Evolutionary conservation across 2,113 vertebrate species (phyloP), one percentile per base, ranked within the genome.

Genomic region (Solea senegalensis): DNA sequence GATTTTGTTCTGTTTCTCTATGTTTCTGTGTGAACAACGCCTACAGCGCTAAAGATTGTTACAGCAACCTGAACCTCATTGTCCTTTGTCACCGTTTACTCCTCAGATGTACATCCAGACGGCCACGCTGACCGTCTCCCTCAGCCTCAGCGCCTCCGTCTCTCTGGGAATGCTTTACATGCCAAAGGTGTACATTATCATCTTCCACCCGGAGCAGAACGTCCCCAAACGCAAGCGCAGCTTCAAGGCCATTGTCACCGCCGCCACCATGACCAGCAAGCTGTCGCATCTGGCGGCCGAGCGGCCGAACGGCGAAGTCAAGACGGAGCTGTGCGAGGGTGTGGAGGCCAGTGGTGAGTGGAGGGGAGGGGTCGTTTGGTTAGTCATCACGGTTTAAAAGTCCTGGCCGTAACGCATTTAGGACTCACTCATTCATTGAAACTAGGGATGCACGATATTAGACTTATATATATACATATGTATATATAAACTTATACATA

Each of bases 231-330:
- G 95, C 82, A 98, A 98, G 73, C 94, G 96, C 90, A 99, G 97
- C 92, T 99, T 99, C 93, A 99, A 98, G 92, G 96, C 97, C 78
- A 96, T 99, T 27, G 97, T 98, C 90, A 97, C 97, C n/a, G 97
- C 95, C 69, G 96, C 97, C 83, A 95, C 97, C 84, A 95, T 98
- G 95, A 96, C 96, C 91, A 97, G 94, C 88, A 98, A 99, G 91
- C 93, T 99, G 89, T 94, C 96, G 56, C 97, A 98, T 65, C 96
- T 98, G 92, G 95, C 95, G 66, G 95, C 95, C 1, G 96, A 96
- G 90, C 93, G 97, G 76, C 97, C 97, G 86, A 98, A 99, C 76
- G 96, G 97, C 0, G 96, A 99, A 86, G 96, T 96, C 90, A 97
- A 97, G 94, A 98, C 96, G 0, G 97, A 99, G 91, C 94, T 98